Evolutionary conservation across 2,113 vertebrate species (phyloP).

Genomic region (Cyprinodon brontotheroides): DNA sequence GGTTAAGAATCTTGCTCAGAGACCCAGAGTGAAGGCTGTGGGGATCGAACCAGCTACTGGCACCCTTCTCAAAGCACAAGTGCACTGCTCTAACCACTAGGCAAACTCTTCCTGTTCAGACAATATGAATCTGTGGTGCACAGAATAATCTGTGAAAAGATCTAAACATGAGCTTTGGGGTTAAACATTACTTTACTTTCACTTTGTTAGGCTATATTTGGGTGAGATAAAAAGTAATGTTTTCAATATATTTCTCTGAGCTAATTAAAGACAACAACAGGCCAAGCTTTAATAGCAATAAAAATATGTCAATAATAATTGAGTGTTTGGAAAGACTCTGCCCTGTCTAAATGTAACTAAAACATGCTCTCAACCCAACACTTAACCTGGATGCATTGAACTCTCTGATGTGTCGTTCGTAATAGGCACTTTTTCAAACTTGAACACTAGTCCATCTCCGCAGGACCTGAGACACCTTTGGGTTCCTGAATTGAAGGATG

Average conservation of each 20-base stretch:
- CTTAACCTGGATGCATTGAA: constrained; percentile 32
- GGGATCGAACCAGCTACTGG: too few relatives aligned
- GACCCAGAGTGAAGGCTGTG: too few relatives aligned
- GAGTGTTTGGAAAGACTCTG: constrained; percentile 32
- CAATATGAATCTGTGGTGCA: background rate
- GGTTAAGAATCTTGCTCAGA: too few relatives aligned
- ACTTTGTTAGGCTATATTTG: background rate
- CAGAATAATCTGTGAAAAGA: background rate
- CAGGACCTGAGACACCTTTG: constrained; percentile 54
- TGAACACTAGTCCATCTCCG: constrained; percentile 63
- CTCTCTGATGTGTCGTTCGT: constrained; percentile 59
- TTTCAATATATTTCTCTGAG: background rate
- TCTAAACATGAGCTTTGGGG: background rate
- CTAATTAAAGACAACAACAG: background rate
- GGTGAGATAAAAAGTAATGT: background rate
- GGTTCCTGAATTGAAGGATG: constrained; percentile 52
- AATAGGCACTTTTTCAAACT: constrained; percentile 82
- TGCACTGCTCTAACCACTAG: too few relatives aligned
- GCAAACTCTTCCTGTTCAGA: background rate
- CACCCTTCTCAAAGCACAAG: too few relatives aligned
- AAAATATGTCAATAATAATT: background rate
- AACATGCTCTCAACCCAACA: constrained; percentile 35
- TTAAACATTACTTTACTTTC: background rate
- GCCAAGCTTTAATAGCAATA: background rate
- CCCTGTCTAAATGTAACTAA: constrained; percentile 35